Conservation (phyloP, 2,797 vertebrate species). For the Tokudaia tokunoshimensis region DNA sequence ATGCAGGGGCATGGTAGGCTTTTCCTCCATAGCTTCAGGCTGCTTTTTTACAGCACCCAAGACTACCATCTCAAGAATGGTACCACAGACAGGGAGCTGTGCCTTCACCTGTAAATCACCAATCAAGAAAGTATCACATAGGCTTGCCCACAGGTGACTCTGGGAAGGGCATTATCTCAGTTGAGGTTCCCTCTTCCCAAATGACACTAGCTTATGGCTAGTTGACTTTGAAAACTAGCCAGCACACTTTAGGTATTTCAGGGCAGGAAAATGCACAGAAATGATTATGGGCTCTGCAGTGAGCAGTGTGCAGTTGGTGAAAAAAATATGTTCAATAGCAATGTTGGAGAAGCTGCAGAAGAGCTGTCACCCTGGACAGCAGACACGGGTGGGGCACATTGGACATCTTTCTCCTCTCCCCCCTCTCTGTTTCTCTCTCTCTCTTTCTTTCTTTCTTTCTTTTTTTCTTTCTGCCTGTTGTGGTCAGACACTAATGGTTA, state of each 20-base stretch:
- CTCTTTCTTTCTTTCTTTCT: neutral
- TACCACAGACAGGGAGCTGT: neutral
- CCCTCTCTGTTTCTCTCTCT: too few relatives aligned
- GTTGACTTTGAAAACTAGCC: neutral
- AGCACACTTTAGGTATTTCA: neutral
- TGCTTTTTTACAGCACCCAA: neutral
- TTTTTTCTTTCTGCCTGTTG: neutral
- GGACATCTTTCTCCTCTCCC: neutral
- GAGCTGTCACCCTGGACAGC: neutral
- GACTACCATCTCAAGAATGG: neutral
- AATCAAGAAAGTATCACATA: neutral
- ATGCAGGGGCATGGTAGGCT: neutral
- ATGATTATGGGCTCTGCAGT: neutral
- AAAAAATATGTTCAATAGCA: neutral
- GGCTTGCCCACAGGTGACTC: too few relatives aligned
- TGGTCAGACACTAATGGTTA: neutral
- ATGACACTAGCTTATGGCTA: neutral
- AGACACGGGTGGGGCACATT: neutral
- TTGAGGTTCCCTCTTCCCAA: too few relatives aligned
- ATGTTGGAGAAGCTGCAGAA: neutral
- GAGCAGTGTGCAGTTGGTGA: neutral
- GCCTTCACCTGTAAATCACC: neutral
- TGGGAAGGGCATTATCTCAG: too few relatives aligned
- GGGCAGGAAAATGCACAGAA: constrained; percentile 16
- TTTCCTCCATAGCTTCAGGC: neutral